Conservation (phyloP, 2,888 invertebrate species). For the Drosophila melanosoma region DNA sequence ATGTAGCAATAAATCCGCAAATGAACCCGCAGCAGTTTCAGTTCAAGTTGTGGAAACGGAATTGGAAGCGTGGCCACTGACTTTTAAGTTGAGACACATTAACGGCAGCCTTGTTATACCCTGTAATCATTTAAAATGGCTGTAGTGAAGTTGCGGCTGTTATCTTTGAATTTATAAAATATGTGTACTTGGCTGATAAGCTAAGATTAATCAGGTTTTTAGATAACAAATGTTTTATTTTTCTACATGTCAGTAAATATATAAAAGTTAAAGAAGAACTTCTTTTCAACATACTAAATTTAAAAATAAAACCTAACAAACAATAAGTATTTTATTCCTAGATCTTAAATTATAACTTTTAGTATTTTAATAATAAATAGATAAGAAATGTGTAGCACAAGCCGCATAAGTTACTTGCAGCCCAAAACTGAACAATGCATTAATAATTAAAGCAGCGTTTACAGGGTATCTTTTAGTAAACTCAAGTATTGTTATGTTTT, state of each 20-base stretch:
- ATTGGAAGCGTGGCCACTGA: slow-evolving; percentile 62
- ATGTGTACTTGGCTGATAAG: background rate
- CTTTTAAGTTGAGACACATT: slow-evolving; percentile 48
- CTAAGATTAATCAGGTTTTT: background rate
- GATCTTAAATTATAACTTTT: too few relatives aligned
- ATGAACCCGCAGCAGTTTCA: slow-evolving; percentile 68
- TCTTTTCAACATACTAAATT: too few relatives aligned
- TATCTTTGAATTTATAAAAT: background rate
- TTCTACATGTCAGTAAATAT: background rate
- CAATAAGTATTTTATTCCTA: too few relatives aligned
- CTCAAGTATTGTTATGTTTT: background rate
- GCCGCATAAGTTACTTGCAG: too few relatives aligned
- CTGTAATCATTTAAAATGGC: slow-evolving; percentile 5
- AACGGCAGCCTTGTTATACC: slow-evolving; percentile 23
- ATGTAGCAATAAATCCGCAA: slow-evolving; percentile 73
- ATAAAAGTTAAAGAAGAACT: background rate
- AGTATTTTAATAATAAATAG: too few relatives aligned
- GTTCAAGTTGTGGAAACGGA: slow-evolving; percentile 22
- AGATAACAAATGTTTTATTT: background rate
- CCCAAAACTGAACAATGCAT: too few relatives aligned
- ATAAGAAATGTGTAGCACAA: too few relatives aligned
- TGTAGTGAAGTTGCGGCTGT: background rate
- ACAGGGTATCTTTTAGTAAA: background rate
- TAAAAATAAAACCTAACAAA: too few relatives aligned
- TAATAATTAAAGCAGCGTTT: too few relatives aligned